These are phyloP conservation scores for Perdita meconis DNA, from an alignment of 2,888 invertebrate species.

Conservation along the genomic window DNA sequence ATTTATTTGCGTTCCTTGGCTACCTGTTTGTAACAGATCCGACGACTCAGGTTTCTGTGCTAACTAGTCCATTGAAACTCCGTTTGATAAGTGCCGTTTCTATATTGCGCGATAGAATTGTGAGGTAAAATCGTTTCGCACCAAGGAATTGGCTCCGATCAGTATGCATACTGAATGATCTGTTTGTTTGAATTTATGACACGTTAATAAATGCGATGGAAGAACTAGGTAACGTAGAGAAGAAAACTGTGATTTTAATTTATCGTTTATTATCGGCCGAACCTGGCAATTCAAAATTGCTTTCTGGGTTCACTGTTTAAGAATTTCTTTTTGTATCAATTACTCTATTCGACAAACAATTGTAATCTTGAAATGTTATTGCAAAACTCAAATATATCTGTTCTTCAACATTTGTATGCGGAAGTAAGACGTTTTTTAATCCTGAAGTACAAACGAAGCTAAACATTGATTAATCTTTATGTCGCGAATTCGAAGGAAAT, in stretches of 20 bases:
- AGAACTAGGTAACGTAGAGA: slow-evolving; percentile 2
- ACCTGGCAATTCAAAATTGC: slow-evolving; percentile 22
- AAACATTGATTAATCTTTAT: slow-evolving; percentile 14
- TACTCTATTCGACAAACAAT: neutral
- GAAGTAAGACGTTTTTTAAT: slow-evolving; percentile 5
- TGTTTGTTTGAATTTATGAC: neutral
- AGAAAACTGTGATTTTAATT: slow-evolving; percentile 77
- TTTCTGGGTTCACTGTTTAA: neutral
- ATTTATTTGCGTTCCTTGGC: slow-evolving; percentile 19
- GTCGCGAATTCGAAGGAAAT: slow-evolving; percentile 14
- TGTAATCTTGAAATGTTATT: neutral
- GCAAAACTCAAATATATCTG: neutral
- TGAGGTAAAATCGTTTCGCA: neutral
- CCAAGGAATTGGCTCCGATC: neutral
- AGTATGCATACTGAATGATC: neutral
- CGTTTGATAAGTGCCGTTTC: slow-evolving; percentile 17
- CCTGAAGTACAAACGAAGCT: slow-evolving; percentile 32
- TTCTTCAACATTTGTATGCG: slow-evolving; percentile 5
- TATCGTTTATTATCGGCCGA: slow-evolving; percentile 48
- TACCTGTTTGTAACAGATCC: slow-evolving; percentile 16
- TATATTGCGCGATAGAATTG: slow-evolving; percentile 19
- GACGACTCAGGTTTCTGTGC: slow-evolving; percentile 25
- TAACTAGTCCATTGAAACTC: slow-evolving; percentile 31
- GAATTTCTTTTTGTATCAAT: neutral
- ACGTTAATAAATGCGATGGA: neutral